Conservation (phyloP, 2,888 invertebrate species). For the Ceramica pisi region DNA sequence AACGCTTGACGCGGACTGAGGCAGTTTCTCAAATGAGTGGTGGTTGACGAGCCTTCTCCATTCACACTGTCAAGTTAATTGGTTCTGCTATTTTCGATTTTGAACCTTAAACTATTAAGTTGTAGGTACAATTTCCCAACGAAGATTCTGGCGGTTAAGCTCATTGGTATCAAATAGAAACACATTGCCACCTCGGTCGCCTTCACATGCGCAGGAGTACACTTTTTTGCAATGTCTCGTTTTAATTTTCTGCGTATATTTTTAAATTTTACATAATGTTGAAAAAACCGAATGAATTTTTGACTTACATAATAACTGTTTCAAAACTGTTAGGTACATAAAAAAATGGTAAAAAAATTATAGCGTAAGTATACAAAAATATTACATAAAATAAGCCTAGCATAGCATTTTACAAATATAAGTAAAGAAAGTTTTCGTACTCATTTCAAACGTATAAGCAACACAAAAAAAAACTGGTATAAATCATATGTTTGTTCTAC, state of each 20-base stretch:
- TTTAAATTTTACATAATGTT: conserved; percentile 41
- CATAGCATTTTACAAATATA: conserved; percentile 1
- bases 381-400: conserved; percentile 27
- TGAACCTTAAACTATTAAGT: conserved; percentile 26
- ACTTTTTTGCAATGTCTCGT: conserved; percentile 83
- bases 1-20: conserved; percentile 84
- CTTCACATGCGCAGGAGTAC: conserved; percentile 88
- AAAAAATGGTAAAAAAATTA: conserved; percentile 22
- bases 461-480: neutral
- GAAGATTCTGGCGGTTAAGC: conserved; percentile 57
- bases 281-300: conserved; percentile 16
- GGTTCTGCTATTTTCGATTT: conserved; percentile 52
- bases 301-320: conserved; percentile 14
- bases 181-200: conserved; percentile 85
- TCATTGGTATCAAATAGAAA: conserved; percentile 64
- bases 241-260: conserved; percentile 77
- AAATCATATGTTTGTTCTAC: neutral
- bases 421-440: conserved; percentile 34
- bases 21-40: conserved; percentile 86
- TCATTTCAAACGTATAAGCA: conserved; percentile 13
- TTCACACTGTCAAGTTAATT: conserved; percentile 82
- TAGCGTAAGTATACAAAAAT: neutral
- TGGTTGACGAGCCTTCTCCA: conserved; percentile 85
- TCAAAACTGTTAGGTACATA: conserved; percentile 16
- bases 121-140: conserved; percentile 49